Evolutionary conservation across 1,140 invertebrate species (phyloP).

Genomic region (Drosophila mojavensis): DNA sequence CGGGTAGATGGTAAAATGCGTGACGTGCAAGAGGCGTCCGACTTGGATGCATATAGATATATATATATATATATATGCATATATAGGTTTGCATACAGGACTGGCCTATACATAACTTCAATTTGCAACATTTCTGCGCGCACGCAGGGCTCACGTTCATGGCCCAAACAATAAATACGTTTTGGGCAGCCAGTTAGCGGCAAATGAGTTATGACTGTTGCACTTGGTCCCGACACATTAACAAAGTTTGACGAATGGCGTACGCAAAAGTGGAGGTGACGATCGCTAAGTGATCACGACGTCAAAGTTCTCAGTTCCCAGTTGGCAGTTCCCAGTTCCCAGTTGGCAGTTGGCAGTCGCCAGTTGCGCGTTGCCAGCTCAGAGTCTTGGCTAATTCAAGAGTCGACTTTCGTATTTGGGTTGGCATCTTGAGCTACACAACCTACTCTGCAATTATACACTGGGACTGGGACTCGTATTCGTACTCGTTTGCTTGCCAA

Average conservation of each 20-base stretch:
- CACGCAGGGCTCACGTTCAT: slow-evolving; percentile 53
- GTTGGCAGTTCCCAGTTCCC: neutral
- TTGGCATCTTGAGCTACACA: slow-evolving; percentile 50
- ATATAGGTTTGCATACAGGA: slow-evolving; percentile 31
- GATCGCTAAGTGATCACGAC: slow-evolving; percentile 33
- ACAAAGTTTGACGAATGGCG: slow-evolving; percentile 69
- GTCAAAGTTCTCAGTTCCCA: slow-evolving; percentile 14
- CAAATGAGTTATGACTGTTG: slow-evolving; percentile 78
- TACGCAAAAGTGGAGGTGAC: slow-evolving; percentile 34
- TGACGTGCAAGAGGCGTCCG: slow-evolving; percentile 43
- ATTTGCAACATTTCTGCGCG: slow-evolving; percentile 62
- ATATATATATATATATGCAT: slow-evolving; percentile 28
- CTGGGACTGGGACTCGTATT: slow-evolving; percentile 24
- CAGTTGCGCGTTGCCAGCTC: neutral
- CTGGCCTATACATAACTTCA: slow-evolving; percentile 52
- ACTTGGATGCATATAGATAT: slow-evolving; percentile 8
- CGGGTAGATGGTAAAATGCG: slow-evolving; percentile 37
- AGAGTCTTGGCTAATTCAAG: slow-evolving; percentile 23
- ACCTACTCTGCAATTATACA: slow-evolving; percentile 57
- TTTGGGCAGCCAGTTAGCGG: slow-evolving; percentile 71
- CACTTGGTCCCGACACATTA: slow-evolving; percentile 77
- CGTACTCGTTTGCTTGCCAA: slow-evolving; percentile 13
- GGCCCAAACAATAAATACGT: slow-evolving; percentile 72
- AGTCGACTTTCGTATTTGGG: slow-evolving; percentile 53
- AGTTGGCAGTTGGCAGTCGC: neutral